A percentile compares a stretch with the other conserved stretches of the same genome.
Evolutionary conservation across 2,888 invertebrate species (phyloP).

Genomic region (Aphodius granarius): DNA sequence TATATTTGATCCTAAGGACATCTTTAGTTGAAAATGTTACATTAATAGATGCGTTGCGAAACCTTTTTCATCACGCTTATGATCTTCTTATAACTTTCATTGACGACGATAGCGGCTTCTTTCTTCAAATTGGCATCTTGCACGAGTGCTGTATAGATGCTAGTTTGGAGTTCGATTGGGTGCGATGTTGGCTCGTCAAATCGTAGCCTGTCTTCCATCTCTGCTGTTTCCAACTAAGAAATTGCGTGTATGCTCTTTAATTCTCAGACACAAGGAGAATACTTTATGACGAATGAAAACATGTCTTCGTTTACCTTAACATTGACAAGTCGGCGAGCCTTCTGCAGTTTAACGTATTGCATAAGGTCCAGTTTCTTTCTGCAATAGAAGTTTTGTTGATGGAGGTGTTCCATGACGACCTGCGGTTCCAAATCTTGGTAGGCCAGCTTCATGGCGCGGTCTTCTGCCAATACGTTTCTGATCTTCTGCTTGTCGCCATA

Average conservation of each 20-base stretch:
- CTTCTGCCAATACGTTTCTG: constrained; percentile 60
- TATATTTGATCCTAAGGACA: constrained; percentile 64
- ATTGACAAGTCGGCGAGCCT: constrained; percentile 61
- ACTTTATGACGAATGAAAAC: not conserved
- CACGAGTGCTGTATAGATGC: constrained; percentile 62
- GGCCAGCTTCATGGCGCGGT: constrained; percentile 61
- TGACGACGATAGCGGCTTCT: constrained; percentile 65
- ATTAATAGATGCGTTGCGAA: constrained; percentile 21
- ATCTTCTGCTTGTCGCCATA: constrained; percentile 64
- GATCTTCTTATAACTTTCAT: constrained; percentile 64
- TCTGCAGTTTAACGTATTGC: constrained; percentile 61
- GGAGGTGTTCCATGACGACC: constrained; percentile 58
- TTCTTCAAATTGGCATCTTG: constrained; percentile 65
- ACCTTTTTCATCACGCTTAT: constrained; percentile 67
- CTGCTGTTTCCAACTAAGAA: constrained; percentile 57
- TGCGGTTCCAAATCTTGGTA: constrained; percentile 53
- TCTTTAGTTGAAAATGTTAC: not conserved
- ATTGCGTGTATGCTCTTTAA: constrained; percentile 4
- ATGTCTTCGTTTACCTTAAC: constrained; percentile 57
- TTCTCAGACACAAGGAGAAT: not conserved
- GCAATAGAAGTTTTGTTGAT: constrained; percentile 65
- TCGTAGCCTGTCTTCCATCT: constrained; percentile 57
- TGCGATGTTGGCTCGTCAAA: constrained; percentile 55
- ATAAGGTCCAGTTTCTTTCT: constrained; percentile 65
- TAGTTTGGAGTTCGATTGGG: constrained; percentile 58